Base-by-base conservation (phyloP, 2,888 invertebrate species). In the Diarsia mendica region DNA sequence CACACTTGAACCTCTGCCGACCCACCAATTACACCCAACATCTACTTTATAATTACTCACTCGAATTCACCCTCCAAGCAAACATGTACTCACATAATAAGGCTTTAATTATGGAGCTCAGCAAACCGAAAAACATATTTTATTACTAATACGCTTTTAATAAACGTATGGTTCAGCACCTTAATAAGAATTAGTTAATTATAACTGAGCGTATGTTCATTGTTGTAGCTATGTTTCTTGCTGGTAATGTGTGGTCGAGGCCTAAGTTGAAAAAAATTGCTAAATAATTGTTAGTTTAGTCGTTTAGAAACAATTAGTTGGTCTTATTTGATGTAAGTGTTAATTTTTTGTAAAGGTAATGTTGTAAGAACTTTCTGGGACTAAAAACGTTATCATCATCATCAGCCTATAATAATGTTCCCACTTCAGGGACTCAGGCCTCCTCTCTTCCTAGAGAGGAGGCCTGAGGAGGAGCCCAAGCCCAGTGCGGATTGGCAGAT, bases 71-170 rank as follows among this genome's bases (percentile, higher is more conserved):
- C 81, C 67, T 78, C 58, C 64, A 74, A 84, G 67, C 72, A 79
- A 79, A 80, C 74, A 80, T 74, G 51, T 83, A 80, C 63, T 55
- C 69, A 51, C 20, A 70, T 82, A 83, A 81, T 86, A 73, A 83
- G 70, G 23, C 68, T 70, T 67, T 87, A 86, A 86, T 86, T 87
- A 87, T 73, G 33, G 33, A 51, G 63, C 67, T 76, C 51, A 75
- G 64, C 77, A 70, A 64, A 65, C 78, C 72, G 73, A 84, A 79
- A 75, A 80, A 85, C 79, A 64, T 80, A 67, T 75, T 76, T 82
- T 79, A 86, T 78, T 67, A 73, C 79, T 85, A 87, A 87, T 77
- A 79, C 70, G 76, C 66, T 87, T 87, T 85, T 87, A 87, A 87
- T 87, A 76, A 75, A 75, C 71, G 78, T 74, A 77, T 84, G 75